Conservation (phyloP, 2,797 vertebrate species). For the Alosa sapidissima region DNA sequence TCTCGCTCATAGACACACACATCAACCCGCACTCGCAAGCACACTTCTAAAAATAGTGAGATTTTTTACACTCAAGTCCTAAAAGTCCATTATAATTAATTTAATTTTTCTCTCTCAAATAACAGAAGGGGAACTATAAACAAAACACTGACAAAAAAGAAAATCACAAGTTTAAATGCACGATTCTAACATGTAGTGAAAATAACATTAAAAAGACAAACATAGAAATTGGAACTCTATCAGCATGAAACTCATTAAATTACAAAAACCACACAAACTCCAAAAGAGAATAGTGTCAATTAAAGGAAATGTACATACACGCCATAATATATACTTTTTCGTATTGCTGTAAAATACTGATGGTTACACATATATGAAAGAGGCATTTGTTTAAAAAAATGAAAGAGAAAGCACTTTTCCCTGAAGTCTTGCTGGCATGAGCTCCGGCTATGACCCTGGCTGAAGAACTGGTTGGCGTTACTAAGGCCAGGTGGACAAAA, state of each 20-base stretch:
- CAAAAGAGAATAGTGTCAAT: constrained; percentile 19
- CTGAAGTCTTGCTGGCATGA: constrained; percentile 7
- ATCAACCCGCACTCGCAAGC: constrained; percentile 12
- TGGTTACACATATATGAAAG: constrained; percentile 42
- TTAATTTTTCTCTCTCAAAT: constrained; percentile 1
- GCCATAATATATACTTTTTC: constrained; percentile 38
- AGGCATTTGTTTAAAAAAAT: background rate
- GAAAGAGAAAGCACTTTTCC: constrained; percentile 9
- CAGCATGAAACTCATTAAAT: constrained; percentile 26
- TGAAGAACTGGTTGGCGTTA: background rate
- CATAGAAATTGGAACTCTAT: constrained; percentile 21
- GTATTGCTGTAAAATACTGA: constrained; percentile 50
- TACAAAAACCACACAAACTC: constrained; percentile 14
- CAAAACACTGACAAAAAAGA: constrained; percentile 1
- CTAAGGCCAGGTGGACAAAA: background rate
- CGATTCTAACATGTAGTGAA: constrained; percentile 29
- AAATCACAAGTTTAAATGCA: constrained; percentile 24
- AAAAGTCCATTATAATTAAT: constrained; percentile 8
- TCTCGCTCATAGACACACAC: constrained; percentile 3
- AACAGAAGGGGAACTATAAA: background rate
- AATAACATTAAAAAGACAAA: constrained; percentile 24
- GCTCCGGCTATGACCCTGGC: background rate
- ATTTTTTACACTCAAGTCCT: constrained; percentile 13
- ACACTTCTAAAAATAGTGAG: constrained; percentile 18
- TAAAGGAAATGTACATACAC: constrained; percentile 26